Percentiles rank a stretch among this genome's conserved stretches.
phyloP scores from a whole-genome alignment of 2,113 vertebrate species.

The Fregetta grallaria region DNA sequence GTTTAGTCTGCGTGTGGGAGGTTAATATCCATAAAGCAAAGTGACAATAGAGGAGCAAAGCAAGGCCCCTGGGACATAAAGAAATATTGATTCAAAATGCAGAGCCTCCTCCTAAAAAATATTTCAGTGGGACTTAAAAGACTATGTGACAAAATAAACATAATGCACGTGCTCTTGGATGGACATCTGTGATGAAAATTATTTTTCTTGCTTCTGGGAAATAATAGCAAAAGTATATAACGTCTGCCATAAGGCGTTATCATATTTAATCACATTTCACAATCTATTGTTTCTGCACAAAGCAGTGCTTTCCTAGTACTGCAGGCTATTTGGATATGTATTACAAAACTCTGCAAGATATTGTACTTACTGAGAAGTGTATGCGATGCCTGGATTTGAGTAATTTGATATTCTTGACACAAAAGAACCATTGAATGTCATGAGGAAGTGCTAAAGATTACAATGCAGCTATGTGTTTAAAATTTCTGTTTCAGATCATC shows the following conservation, averaged over 20 bases:
- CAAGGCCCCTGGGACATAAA: background rate
- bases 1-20: background rate
- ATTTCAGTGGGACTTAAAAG: background rate
- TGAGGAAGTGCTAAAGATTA: background rate
- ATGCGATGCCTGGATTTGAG: background rate
- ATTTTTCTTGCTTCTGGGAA: background rate
- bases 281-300: background rate
- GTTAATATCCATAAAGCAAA: background rate
- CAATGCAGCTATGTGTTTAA: background rate
- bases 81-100: background rate
- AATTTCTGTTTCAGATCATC: background rate
- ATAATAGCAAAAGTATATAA: background rate
- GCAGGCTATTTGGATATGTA: background rate
- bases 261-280: conserved; percentile 24
- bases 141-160: background rate
- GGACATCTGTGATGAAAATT: background rate
- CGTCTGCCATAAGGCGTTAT: background rate
- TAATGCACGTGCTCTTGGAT: background rate
- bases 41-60: background rate
- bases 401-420: background rate
- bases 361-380: background rate
- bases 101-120: background rate
- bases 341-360: background rate
- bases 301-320: background rate
- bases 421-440: background rate